Conservation (phyloP, 2,888 invertebrate species). For the Empis livida region DNA sequence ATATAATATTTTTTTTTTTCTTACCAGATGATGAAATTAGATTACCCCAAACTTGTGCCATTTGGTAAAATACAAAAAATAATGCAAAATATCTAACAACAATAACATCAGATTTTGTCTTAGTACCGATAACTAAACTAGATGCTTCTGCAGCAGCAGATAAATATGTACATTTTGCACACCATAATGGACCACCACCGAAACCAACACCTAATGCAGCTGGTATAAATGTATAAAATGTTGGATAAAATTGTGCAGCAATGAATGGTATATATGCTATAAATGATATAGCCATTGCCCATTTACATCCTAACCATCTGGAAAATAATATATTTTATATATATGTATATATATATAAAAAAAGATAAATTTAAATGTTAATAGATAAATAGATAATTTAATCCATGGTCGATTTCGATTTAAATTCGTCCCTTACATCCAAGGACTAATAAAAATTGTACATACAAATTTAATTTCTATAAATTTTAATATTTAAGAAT, state of each 20-base stretch:
- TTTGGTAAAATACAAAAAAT: constrained; percentile 93
- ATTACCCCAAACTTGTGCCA: constrained; percentile 93
- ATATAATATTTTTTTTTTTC: constrained; percentile 1
- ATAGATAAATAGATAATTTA: too few species aligned
- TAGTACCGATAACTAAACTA: constrained; percentile 47
- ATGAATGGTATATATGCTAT: constrained; percentile 87
- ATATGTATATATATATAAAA: too few species aligned
- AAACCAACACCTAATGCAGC: constrained; percentile 68
- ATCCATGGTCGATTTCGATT: too few species aligned
- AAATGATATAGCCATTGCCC: constrained; percentile 75
- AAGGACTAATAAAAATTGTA: too few species aligned
- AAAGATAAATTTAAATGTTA: too few species aligned
- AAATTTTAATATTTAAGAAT: too few species aligned
- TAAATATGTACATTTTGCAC: constrained; percentile 88
- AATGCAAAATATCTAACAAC: constrained; percentile 88
- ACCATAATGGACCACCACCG: constrained; percentile 76
- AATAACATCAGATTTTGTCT: constrained; percentile 54
- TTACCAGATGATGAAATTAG: constrained; percentile 72
- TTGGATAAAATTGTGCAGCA: constrained; percentile 78
- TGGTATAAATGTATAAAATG: constrained; percentile 69
- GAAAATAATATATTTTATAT: constrained; percentile 8
- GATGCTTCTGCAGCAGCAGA: constrained; percentile 74
- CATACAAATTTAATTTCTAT: too few species aligned
- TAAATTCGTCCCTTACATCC: too few species aligned
- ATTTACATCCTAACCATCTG: constrained; percentile 82